A percentile compares a stretch with the other conserved stretches of the same genome.
phyloP scores from a whole-genome alignment of 2,113 vertebrate genomes.

The mouse (Mus musculus) region DNA sequence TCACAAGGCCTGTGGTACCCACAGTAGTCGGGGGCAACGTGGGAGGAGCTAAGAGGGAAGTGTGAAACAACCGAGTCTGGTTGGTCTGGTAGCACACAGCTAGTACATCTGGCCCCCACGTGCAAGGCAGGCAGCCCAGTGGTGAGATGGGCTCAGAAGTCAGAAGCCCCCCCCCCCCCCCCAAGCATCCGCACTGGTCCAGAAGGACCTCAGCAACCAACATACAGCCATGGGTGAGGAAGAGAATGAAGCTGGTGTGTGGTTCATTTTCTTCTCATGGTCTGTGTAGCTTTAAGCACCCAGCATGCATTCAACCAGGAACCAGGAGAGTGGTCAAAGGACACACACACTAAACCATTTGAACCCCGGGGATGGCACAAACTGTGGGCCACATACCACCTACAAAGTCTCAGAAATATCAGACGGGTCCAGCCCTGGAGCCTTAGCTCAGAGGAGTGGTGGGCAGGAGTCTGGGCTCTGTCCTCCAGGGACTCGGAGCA shows the following conservation, averaged over 20 bases:
- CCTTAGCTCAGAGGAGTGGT: not conserved
- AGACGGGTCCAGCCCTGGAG: constrained; percentile 29
- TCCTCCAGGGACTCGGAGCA: not conserved
- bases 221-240: not conserved
- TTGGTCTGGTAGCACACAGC: constrained; percentile 4
- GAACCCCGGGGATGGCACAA: not conserved
- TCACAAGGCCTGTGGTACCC: constrained; percentile 64
- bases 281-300: not conserved
- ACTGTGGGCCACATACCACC: not conserved
- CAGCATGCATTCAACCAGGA: constrained; percentile 46
- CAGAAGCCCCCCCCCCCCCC: not conserved
- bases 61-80: constrained; percentile 67
- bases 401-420: constrained; percentile 14
- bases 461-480: not conserved
- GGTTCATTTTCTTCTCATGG: constrained; percentile 73
- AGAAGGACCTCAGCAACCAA: not conserved
- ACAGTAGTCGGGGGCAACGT: constrained; percentile 82
- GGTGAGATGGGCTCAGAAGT: not conserved
- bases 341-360: not conserved
- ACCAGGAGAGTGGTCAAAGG: not conserved
- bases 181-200: not conserved
- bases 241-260: not conserved
- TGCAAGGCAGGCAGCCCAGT: constrained; percentile 56
- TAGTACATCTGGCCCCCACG: not conserved
- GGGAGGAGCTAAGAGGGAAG: constrained; percentile 88